phyloP scores from a whole-genome alignment of 1,140 invertebrate genomes.

The Hyles euphorbiae region DNA sequence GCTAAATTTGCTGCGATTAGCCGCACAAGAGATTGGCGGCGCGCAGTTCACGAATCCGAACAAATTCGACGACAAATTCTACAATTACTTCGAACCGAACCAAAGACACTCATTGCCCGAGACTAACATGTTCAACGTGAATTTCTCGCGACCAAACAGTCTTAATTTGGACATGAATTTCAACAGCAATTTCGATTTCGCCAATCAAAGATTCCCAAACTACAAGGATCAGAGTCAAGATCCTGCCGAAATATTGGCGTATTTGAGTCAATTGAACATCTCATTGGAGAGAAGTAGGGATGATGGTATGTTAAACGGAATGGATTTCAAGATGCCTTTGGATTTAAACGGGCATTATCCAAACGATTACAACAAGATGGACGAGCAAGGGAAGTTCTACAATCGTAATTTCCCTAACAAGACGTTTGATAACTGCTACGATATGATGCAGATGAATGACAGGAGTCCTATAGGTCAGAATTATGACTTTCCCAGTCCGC shows the following conservation, averaged over 20 bases:
- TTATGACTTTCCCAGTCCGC: constrained; percentile 48
- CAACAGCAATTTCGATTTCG: constrained; percentile 41
- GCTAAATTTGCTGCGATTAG: constrained; percentile 62
- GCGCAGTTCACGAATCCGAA: constrained; percentile 60
- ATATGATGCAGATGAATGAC: constrained; percentile 42
- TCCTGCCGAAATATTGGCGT: constrained; percentile 43
- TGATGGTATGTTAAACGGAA: constrained; percentile 35
- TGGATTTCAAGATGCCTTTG: constrained; percentile 49
- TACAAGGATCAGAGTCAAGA: constrained; percentile 50
- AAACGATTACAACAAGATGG: constrained; percentile 49
- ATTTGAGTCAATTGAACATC: constrained; percentile 54
- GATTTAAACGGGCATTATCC: constrained; percentile 50
- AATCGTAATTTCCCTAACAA: constrained; percentile 45
- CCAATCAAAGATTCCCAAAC: constrained; percentile 50
- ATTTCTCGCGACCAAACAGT: constrained; percentile 56
- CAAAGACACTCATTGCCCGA: constrained; percentile 67
- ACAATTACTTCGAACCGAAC: constrained; percentile 65
- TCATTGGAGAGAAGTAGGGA: constrained; percentile 42
- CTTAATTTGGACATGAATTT: constrained; percentile 57
- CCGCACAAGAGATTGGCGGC: constrained; percentile 67
- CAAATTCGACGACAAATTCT: constrained; percentile 56
- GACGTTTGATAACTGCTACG: constrained; percentile 47
- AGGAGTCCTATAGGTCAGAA: constrained; percentile 39
- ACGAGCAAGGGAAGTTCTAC: constrained; percentile 54
- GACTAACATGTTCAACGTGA: constrained; percentile 43